These are phyloP conservation scores for Scolopax rusticola DNA, from an alignment of 2,797 vertebrate species.

Conservation along the genomic window DNA sequence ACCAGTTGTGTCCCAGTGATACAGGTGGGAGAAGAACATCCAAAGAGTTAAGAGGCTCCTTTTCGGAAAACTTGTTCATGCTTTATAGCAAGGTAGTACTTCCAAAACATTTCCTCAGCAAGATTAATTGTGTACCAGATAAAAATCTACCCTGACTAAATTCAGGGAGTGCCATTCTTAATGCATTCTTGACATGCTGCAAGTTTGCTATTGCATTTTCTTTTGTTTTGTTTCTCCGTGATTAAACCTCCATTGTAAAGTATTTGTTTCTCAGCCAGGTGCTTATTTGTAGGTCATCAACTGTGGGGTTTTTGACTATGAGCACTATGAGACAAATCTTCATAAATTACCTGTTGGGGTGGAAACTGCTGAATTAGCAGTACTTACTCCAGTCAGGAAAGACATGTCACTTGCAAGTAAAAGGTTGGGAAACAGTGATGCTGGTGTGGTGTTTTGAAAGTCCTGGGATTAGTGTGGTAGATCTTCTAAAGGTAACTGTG, in stretches of 20 bases:
- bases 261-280: not conserved
- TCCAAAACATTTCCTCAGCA: rapidly evolving
- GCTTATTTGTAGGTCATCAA: not conserved
- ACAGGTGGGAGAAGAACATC: not conserved
- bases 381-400: not conserved
- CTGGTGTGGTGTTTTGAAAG: not conserved
- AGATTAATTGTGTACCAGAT: not conserved
- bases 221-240: not conserved
- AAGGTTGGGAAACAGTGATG: not conserved
- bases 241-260: not conserved
- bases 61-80: not conserved
- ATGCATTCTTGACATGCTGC: not conserved
- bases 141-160: not conserved
- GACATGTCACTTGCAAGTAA: not conserved
- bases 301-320: not conserved
- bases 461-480: not conserved
- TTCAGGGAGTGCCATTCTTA: not conserved
- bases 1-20: rapidly evolving
- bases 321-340: not conserved
- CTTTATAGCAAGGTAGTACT: not conserved
- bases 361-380: not conserved
- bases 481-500: rapidly evolving
- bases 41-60: not conserved
- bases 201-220: not conserved
- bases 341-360: not conserved